A percentile compares a stretch with the other conserved stretches of the same genome.
Evolutionary conservation across 2,113 vertebrate genomes (phyloP).

Genomic region (Thinocorus orbignyianus): DNA sequence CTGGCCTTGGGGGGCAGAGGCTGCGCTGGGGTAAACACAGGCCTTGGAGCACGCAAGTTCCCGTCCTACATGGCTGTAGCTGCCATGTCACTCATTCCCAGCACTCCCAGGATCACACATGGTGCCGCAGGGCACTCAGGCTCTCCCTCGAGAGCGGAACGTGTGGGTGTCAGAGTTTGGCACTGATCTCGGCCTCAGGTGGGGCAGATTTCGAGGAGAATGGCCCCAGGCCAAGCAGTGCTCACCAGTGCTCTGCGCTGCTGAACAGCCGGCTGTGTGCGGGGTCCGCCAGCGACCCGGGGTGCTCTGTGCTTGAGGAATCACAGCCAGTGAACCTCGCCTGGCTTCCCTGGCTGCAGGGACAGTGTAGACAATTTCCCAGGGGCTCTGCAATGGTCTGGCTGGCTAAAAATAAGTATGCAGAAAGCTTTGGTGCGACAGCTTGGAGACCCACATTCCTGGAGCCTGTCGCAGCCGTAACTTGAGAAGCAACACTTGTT

Average conservation of each 20-base stretch:
- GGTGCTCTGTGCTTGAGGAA: not conserved
- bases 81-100: rapidly evolving
- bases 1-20: not conserved
- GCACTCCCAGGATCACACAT: not conserved
- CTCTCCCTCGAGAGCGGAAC: not conserved
- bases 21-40: not conserved
- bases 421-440: not conserved
- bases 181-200: not conserved
- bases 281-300: rapidly evolving
- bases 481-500: not conserved
- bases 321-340: rapidly evolving
- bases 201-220: not conserved
- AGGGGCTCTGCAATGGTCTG: not conserved
- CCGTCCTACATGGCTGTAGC: rapidly evolving
- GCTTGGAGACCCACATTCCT: not conserved
- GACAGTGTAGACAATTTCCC: not conserved
- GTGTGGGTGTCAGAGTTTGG: not conserved
- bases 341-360: not conserved
- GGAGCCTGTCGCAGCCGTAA: not conserved
- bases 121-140: not conserved
- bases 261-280: rapidly evolving
- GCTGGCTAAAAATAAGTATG: not conserved
- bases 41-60: rapidly evolving
- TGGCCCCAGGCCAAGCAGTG: not conserved
- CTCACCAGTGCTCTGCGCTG: not conserved